Evolutionary conservation across 2,888 invertebrate species (phyloP).

Genomic region (Melinaea menophilus): DNA sequence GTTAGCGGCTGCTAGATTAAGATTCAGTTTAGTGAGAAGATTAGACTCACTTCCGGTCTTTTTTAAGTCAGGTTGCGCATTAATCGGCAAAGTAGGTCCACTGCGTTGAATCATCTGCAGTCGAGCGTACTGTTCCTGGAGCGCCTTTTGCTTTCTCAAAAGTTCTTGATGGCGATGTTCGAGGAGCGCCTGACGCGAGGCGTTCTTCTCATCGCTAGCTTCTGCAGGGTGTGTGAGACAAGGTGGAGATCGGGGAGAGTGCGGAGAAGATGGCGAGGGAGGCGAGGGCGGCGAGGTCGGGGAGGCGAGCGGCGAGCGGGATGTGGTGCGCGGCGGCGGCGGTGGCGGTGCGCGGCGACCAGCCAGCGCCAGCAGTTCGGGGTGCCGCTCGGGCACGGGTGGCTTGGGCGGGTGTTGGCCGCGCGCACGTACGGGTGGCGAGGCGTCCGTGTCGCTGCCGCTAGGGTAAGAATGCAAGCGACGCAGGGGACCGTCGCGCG

Average conservation of each 20-base stretch:
- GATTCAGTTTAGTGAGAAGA: constrained; percentile 88
- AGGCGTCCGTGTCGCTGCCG: constrained; percentile 88
- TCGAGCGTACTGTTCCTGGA: constrained; percentile 94
- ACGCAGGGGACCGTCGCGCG: constrained; percentile 80
- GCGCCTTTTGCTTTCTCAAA: constrained; percentile 89
- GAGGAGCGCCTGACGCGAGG: constrained; percentile 82
- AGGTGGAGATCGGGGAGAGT: constrained; percentile 82
- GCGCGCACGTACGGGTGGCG: constrained; percentile 84
- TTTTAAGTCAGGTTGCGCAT: constrained; percentile 84
- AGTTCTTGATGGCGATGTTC: constrained; percentile 94
- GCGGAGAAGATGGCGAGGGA: constrained; percentile 71
- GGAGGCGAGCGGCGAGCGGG: constrained; percentile 91
- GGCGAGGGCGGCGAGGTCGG: constrained; percentile 86
- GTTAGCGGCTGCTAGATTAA: constrained; percentile 78
- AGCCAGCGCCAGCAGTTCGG: constrained; percentile 85
- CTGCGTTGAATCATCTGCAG: constrained; percentile 91
- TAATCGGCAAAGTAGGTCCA: constrained; percentile 80
- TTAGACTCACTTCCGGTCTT: constrained; percentile 94
- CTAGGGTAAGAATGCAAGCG: constrained; percentile 91
- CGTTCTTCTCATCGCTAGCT: constrained; percentile 46
- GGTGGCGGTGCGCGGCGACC: constrained; percentile 89
- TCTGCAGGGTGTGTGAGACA: constrained; percentile 79
- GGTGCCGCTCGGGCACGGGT: constrained; percentile 89
- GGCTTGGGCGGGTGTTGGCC: constrained; percentile 81
- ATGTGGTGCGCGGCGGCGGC: constrained; percentile 94